These are phyloP conservation scores for Mya arenaria DNA, from an alignment of 1,140 invertebrate genomes.

Conservation along the genomic window DNA sequence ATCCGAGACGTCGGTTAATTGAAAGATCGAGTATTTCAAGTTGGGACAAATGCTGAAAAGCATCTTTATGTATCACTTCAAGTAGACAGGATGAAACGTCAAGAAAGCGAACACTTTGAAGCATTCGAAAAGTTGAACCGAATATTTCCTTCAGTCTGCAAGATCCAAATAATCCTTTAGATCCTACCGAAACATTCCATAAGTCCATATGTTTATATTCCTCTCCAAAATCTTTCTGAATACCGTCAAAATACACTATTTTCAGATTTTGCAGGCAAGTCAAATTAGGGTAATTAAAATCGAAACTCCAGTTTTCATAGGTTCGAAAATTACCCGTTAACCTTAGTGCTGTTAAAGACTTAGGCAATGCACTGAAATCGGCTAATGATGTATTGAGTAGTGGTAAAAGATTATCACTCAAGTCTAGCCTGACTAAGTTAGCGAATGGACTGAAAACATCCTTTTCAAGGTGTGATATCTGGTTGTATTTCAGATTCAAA, in stretches of 20 bases:
- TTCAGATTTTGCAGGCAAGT: background rate
- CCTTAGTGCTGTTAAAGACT: background rate
- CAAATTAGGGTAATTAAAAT: background rate
- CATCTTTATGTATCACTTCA: too few species aligned
- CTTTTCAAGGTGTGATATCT: background rate
- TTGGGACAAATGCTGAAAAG: background rate
- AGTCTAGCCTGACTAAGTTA: background rate
- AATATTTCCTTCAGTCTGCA: too few species aligned
- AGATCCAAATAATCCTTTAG: too few species aligned
- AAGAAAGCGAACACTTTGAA: too few species aligned
- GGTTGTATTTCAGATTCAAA: slow-evolving; percentile 26
- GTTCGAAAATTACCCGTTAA: background rate
- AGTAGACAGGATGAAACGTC: too few species aligned
- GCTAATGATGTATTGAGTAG: background rate
- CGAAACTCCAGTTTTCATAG: background rate
- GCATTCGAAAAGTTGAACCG: too few species aligned
- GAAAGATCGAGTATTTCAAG: background rate
- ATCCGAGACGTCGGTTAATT: background rate
- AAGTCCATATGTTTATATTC: background rate
- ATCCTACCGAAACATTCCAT: background rate
- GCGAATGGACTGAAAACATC: background rate
- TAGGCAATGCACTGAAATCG: background rate
- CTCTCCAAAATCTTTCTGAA: background rate
- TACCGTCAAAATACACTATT: background rate
- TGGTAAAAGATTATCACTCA: background rate